Base-by-base conservation (phyloP, 64 coral and sea anemone genomes). In the Acropora tenuis region DNA sequence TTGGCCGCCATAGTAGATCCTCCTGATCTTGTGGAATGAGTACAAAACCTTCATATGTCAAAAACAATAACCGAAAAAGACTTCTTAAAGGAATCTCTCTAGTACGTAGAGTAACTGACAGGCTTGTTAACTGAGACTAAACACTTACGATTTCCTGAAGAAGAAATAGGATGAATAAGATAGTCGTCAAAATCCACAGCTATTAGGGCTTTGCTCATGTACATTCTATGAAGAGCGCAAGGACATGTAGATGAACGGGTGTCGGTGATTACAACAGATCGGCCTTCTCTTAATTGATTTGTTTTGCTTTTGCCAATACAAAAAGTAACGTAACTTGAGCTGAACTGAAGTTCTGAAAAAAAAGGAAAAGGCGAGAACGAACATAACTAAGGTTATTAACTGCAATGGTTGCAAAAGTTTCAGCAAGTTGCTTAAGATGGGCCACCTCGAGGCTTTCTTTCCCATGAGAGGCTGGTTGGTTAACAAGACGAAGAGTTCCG, bases 51-150 rank as follows among this genome's bases (percentile, higher is more conserved):
- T 15, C 66, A 52, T 5, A 91, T 83, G 42, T 91, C 69, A n/a
- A 80, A 69, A 18, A 91, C 79, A 44, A 91, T 91, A 41, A 57
- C 61, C 1, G 1, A 52, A 75, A 91, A 84, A 7, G 67, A 82
- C 53, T 75, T 91, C 48, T 91, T 91, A 40, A 91, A 91, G 1
- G 89, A 79, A 41, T 91, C 79, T 50, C 89, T 75, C 48, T 91
- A 30, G 30, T 30, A 83, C 1, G 61, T 75, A 1, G 89, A 50
- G 13, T 81, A 91, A 71, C 61, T 63, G 12, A 91, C 60, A 1
- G 89, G 78, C 53, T 91, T 91, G 42, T 83, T 91, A 30, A 58
- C n/a, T 5, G 68, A 43, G 0, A 91, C 78, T 1, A 91, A 15
- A 20, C 52, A 15, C 47, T 91, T 91, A 43, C 20, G 47, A 44